Base-by-base conservation (phyloP, 1,140 invertebrate species). In the Galleria mellonella region DNA sequence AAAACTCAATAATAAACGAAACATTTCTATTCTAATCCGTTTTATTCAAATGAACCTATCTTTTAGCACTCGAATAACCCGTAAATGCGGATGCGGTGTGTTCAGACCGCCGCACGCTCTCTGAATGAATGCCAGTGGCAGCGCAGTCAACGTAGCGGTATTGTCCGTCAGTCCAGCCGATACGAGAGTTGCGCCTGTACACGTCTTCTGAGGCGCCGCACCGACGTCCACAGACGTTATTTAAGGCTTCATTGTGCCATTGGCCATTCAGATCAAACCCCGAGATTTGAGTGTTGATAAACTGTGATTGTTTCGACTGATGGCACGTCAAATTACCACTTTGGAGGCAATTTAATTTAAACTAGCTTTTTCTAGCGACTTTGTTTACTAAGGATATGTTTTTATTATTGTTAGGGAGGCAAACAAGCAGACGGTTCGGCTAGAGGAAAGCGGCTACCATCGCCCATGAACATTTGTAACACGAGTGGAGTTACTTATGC, bases 171-270 rank as follows among this genome's bases (percentile, higher is more conserved):
- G 50, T 83, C 70, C 39, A 31, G n/a, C 6, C 17, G 37, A 15
- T 32, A 28, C 47, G 51, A 37, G 48, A 50, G 51, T 53, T 23
- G 55, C 62, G 54, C 55, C 45, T 45, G 41, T 35, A 37, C 56
- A 61, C 62, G 69, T 73, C 75, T 41, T 56, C 64, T 67, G 53
- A 72, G 76, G 78, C 74, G 78, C 74, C 75, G 61, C 49, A 41
- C 62, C 54, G 70, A 75, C 72, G 62, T 71, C 70, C 63, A 14
- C 48, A 33, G 44, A 63, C 50, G 72, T 83, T 79, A 83, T 83
- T 83, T 83, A 83, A 55, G 50, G 72, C 74, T 62, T 78, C 70
- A 83, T 83, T 83, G 78, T 79, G 66, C 70, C 70, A 74, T 70
- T 69, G 60, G 57, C 62, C 72, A 61, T 67, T 70, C 70, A 64